Base-by-base conservation (phyloP, 2,113 vertebrate species). In the Lasiurus cinereus region DNA sequence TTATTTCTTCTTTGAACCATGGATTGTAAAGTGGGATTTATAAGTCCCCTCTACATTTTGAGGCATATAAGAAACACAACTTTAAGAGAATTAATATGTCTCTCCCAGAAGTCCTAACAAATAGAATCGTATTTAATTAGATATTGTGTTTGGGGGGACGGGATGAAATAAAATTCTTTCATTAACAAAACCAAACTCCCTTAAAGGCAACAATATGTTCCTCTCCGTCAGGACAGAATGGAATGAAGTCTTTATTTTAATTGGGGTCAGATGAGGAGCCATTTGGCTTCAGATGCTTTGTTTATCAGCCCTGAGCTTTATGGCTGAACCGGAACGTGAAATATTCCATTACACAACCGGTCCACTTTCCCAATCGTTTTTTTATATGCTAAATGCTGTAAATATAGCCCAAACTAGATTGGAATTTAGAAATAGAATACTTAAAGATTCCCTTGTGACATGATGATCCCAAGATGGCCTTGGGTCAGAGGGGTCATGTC, bases 131-230 rank as follows among this genome's bases (percentile, higher is more conserved):
- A 98, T 98, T 98, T 98, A 98, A 98, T 98, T 98, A 98, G 98
- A 97, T 98, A 98, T 97, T 97, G 95, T 97, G 46, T 46, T 3
- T 7, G 96, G 19, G 21, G 59, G 94, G 67, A 29, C 94, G 54
- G 15, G 76, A 98, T 93, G 94, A 98, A 98, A 98, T 98, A 98
- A 98, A 98, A 98, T 97, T 98, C 96, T 98, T 98, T 98, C 98
- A 98, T 98, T 98, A 98, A 98, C 97, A 97, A 98, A 98, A 98
- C 97, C 97, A 98, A 98, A 98, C 97, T 98, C 98, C 98, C 98
- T 99, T 98, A 98, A 98, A 99, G 98, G 98, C 98, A 98, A 98
- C 98, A 99, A 98, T 98, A 98, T 98, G 98, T 98, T 98, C 98
- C 98, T 98, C 98, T 98, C 98, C 98, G 98, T 98, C 98, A 98